These are phyloP conservation scores for Podilymbus podiceps DNA, from an alignment of 2,113 vertebrate genomes.

Conservation along the genomic window DNA sequence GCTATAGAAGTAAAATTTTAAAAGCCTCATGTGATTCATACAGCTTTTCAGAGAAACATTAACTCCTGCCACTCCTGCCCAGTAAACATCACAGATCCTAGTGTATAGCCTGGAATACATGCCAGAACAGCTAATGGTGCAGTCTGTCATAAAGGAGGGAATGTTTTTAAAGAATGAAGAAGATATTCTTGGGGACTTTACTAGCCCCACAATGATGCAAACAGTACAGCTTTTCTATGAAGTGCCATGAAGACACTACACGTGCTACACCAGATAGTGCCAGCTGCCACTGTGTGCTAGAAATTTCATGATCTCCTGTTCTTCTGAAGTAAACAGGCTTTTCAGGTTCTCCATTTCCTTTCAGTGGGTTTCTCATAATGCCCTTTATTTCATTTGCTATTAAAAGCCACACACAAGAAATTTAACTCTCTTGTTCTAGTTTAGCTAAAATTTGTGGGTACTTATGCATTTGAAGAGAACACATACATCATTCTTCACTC, in stretches of 20 bases:
- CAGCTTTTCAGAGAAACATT: neutral
- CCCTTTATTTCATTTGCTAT: neutral
- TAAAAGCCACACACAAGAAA: neutral
- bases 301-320: neutral
- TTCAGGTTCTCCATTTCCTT: neutral
- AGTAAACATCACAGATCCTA: neutral
- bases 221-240: neutral
- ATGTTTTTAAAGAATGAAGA: neutral
- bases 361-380: neutral
- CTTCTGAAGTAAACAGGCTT: neutral
- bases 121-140: neutral
- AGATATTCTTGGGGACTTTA: neutral
- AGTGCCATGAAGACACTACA: fast-evolving
- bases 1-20: neutral
- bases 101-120: neutral
- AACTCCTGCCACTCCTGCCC: neutral
- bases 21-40: neutral
- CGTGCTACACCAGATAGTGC: neutral
- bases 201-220: neutral
- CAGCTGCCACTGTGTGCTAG: neutral
- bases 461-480: neutral
- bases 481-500: neutral
- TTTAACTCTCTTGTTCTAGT: neutral
- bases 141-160: neutral
- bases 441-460: neutral